Percentiles rank a stretch among this genome's conserved stretches.
Evolutionary conservation across 2,888 invertebrate species (phyloP).

Genomic region (Ectemnius continuus): DNA sequence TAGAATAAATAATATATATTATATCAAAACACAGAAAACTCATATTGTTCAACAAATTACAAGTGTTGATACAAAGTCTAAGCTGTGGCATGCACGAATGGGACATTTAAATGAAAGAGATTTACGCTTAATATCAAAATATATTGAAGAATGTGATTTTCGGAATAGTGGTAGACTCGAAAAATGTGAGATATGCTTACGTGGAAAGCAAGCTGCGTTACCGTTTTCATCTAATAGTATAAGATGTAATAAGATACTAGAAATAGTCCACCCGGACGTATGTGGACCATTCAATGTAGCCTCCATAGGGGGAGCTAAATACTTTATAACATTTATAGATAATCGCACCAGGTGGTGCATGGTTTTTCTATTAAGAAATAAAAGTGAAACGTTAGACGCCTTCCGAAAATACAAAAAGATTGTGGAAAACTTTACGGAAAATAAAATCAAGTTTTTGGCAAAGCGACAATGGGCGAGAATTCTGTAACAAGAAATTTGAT

Average conservation of each 20-base stretch:
- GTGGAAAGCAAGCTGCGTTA: not conserved
- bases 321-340: not conserved
- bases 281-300: not conserved
- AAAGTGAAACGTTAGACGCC: not conserved
- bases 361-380: not conserved
- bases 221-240: not conserved
- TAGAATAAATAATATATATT: not conserved
- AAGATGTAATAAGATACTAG: not conserved
- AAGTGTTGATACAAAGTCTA: not conserved
- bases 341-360: not conserved
- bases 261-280: not conserved
- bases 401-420: constrained; percentile 9
- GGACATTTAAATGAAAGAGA: constrained; percentile 7
- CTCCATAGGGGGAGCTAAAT: not conserved
- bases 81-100: constrained; percentile 10
- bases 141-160: not conserved
- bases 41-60: not conserved
- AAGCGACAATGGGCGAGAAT: constrained; percentile 4
- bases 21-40: not conserved
- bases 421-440: not conserved
- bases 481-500: not conserved
- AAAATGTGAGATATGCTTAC: constrained; percentile 3
- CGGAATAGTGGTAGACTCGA: not conserved
- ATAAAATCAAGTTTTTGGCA: constrained; percentile 7
- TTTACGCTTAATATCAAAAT: not conserved